phyloP scores from a whole-genome alignment of 2,888 invertebrate genomes.

The Sminthurides aquaticus region DNA sequence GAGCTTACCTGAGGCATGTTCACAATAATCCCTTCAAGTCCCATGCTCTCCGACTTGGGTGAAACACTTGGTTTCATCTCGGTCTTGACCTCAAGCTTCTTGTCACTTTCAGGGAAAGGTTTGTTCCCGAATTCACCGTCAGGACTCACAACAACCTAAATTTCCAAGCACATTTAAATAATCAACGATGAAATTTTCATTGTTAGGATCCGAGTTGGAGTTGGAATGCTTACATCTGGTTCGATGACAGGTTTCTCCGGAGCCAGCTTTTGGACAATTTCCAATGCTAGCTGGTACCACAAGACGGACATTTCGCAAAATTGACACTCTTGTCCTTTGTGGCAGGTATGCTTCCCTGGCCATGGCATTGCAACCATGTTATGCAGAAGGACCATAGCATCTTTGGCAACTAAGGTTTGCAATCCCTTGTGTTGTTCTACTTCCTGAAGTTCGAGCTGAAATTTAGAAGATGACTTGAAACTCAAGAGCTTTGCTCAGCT shows the following conservation, averaged over 20 bases:
- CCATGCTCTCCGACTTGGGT: slow-evolving; percentile 65
- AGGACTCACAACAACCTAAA: slow-evolving; percentile 35
- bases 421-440: slow-evolving; percentile 73
- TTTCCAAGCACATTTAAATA: not conserved
- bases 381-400: slow-evolving; percentile 65
- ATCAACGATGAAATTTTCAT: not conserved
- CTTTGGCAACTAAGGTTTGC: slow-evolving; percentile 64
- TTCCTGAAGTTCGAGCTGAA: slow-evolving; percentile 73
- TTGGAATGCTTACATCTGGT: slow-evolving; percentile 59
- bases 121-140: slow-evolving; percentile 42
- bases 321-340: slow-evolving; percentile 64
- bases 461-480: slow-evolving; percentile 11
- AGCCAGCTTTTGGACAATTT: slow-evolving; percentile 69
- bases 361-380: slow-evolving; percentile 66
- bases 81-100: slow-evolving; percentile 47
- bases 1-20: slow-evolving; percentile 85
- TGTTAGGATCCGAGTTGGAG: not conserved
- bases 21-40: slow-evolving; percentile 76
- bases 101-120: slow-evolving; percentile 58
- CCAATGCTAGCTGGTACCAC: slow-evolving; percentile 85
- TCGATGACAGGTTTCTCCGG: slow-evolving; percentile 66
- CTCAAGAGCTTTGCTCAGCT: not conserved
- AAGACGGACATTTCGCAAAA: slow-evolving; percentile 89
- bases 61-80: slow-evolving; percentile 40
- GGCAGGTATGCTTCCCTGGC: slow-evolving; percentile 57